A percentile compares a stretch with the other conserved stretches of the same genome.
Evolutionary conservation across 2,888 invertebrate species (phyloP).

Genomic region (Yponomeuta malinellus): DNA sequence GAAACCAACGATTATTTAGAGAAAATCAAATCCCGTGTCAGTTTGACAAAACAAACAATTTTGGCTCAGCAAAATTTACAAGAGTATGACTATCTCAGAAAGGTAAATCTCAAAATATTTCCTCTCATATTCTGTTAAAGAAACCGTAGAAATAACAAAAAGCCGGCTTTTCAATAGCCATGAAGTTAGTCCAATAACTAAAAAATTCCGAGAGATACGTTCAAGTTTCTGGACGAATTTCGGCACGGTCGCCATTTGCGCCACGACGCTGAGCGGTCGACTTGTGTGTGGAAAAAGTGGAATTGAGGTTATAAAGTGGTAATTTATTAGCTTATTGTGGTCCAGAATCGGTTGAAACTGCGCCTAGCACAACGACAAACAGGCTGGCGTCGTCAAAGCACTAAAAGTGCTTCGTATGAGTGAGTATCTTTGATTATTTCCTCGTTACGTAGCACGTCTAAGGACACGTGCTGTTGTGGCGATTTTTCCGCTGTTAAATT

Average conservation of each 20-base stretch:
- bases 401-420: slow-evolving; percentile 42
- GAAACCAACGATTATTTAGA: not conserved
- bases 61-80: slow-evolving; percentile 70
- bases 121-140: slow-evolving; percentile 28
- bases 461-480: slow-evolving; percentile 53
- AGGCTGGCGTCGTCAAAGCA: slow-evolving; percentile 34
- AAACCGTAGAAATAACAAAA: slow-evolving; percentile 25
- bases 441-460: slow-evolving; percentile 35
- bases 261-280: slow-evolving; percentile 63
- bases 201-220: slow-evolving; percentile 15
- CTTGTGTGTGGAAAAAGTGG: slow-evolving; percentile 50
- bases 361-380: slow-evolving; percentile 30
- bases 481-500: slow-evolving; percentile 42
- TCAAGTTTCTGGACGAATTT: slow-evolving; percentile 42
- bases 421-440: slow-evolving; percentile 41
- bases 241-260: slow-evolving; percentile 70
- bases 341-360: slow-evolving; percentile 36
- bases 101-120: slow-evolving; percentile 45
- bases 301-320: slow-evolving; percentile 64
- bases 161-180: slow-evolving; percentile 39
- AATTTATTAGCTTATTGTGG: slow-evolving; percentile 49
- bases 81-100: slow-evolving; percentile 67
- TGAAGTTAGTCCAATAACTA: slow-evolving; percentile 48
- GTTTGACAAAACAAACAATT: slow-evolving; percentile 30
- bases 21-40: not conserved